Base-by-base conservation (phyloP, 2,113 vertebrate genomes). In the Pungitius pungitius region DNA sequence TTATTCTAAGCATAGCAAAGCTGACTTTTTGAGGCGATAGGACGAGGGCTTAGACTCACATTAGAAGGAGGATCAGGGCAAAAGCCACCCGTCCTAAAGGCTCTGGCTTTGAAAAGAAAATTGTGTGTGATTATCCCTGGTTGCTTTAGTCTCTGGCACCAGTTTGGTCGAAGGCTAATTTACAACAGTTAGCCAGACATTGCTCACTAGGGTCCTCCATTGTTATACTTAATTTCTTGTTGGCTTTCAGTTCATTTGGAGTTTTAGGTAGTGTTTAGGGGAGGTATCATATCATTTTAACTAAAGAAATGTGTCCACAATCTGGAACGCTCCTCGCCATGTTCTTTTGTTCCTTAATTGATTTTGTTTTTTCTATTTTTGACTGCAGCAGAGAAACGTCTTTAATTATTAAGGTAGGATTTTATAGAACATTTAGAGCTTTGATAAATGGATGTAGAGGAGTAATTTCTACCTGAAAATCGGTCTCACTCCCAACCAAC, bases 11-110 rank as follows among this genome's bases (percentile, higher is more conserved):
- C 43, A 54, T 15, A n/a, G 37, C 33, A 49, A 10, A n/a, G 68
- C 1, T n/a, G n/a, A n/a, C n/a, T n/a, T n/a, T n/a, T 20, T 6
- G 17, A 14, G 43, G 43, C 43, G n/a, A n/a, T 47, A 1, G 43
- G 43, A 47, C 17, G 5, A 45, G 43, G 43, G 43, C 6, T 13
- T 8, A 37, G 35, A 37, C 35, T 37, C 4, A 37, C 59, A 74
- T 73, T 22, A 54, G 59, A 64, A 54, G 69, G 55, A 69, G 45
- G 35, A 40, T 7, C 27, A 10, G 14, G 10, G 27, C 39, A 61
- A 40, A 24, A 13, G 26, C 59, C 51, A 30, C 26, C 45, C 33
- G 42, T 69, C n/a, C 14, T 17, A 0, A 47, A 58, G 35, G 61
- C 63, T 47, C 43, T 39, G 37, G 22, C 15, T 45, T 69, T 8